Base-by-base conservation (phyloP, 1,140 invertebrate species). In the Drusus annulatus region DNA sequence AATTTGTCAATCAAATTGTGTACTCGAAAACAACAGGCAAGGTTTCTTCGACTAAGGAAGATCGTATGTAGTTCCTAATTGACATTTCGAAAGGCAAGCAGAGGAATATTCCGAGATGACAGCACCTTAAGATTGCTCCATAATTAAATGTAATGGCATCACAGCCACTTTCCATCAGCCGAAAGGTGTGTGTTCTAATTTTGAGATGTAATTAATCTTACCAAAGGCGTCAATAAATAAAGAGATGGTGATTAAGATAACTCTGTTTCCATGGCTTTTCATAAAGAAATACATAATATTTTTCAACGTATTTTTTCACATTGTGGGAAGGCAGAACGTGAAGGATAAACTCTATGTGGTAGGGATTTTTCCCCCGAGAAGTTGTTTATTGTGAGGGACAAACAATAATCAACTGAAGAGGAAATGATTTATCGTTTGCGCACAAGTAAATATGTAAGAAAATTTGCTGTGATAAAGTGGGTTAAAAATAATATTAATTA, bases 131-230 rank as follows among this genome's bases (percentile, higher is more conserved):
- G 23, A 65, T 28, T 65, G 28, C 31, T 65, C 25, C 31, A 28
- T 65, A 65, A 28, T 65, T 25, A 31, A 65, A 65, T 36, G 21
- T n/a, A 65, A 31, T 65, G 31, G 7, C 54, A 21, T 21, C n/a
- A 56, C 54, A 56, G 4, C 21, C 54, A 21, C 54, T 56, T 21
- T 21, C n/a, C 54, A 45, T 45, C 36, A 45, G 36, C 10, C 10
- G 7, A 10, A 45, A 45, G 36, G 36, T 45, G 10, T 6, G 31
- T 28, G 23, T 23, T 23, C 60, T 63, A 28, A 15, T 65, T 65
- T 17, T 65, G 62, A 16, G 28, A 65, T 65, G 28, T 65, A 65
- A 65, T 65, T 65, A 65, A 65, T 65, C 62, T 28, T n/a, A 13
- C 28, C 62, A 28, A 25, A 25, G 62, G 25, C 21, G 62, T 28